A percentile compares a stretch with the other conserved stretches of the same genome.
phyloP scores from a whole-genome alignment of 1,140 invertebrate species.

The Vollenhovia emeryi region DNA sequence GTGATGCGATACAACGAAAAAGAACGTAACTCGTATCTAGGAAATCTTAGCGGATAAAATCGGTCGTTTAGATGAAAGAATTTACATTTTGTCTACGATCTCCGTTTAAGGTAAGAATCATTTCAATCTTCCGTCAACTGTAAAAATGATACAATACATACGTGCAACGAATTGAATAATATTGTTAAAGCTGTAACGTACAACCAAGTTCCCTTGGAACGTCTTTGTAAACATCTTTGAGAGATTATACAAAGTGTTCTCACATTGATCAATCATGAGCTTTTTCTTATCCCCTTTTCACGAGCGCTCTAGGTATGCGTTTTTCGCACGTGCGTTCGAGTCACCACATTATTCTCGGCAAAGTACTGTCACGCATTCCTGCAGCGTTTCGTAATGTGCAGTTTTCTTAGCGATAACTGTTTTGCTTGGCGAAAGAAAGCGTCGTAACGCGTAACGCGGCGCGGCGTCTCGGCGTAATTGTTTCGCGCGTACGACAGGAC shows the following conservation, averaged over 20 bases:
- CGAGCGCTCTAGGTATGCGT: background rate
- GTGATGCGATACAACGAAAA: background rate
- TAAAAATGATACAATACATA: background rate
- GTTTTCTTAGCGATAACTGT: conserved; percentile 33
- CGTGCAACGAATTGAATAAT: background rate
- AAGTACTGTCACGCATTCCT: conserved; percentile 34
- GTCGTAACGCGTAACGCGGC: conserved; percentile 2
- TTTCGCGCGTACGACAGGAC: conserved; percentile 17
- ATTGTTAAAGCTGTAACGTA: background rate
- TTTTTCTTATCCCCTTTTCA: background rate
- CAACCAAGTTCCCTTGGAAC: background rate
- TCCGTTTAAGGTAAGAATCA: background rate
- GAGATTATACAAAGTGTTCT: background rate
- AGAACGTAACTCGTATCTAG: background rate
- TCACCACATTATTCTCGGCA: conserved; percentile 30
- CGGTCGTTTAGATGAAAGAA: background rate
- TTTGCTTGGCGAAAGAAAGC: conserved; percentile 14
- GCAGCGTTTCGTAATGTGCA: conserved; percentile 35
- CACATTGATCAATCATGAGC: background rate
- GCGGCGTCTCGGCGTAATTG: conserved; percentile 2
- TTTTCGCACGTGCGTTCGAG: conserved; percentile 24
- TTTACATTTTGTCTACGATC: background rate
- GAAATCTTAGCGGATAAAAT: background rate
- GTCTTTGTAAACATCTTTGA: background rate
- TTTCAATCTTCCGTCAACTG: background rate